Evolutionary conservation across 2,113 vertebrate species (phyloP), one percentile per base, ranked within the genome.

Genomic region (Athene cunicularia): DNA sequence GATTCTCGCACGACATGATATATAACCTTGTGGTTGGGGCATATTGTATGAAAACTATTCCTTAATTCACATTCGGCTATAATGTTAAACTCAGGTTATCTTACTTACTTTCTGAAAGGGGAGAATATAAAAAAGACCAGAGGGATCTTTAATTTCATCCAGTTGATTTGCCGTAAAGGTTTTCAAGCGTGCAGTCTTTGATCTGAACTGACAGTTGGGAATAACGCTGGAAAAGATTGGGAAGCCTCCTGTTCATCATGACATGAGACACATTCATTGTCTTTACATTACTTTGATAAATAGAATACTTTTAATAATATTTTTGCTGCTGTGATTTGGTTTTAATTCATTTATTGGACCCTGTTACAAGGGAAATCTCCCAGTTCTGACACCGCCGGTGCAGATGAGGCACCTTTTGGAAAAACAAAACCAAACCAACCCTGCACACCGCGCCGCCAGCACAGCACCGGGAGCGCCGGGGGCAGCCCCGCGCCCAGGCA

Each of bases 121-220:
- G 15, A 99, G 99, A 68, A 99, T 99, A 92, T 99, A 99, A 95
- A 99, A 99, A 39, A 99, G 99, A 22, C 99, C 99, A 11, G 99
- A 99, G 1, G 99, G 99, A 91, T 99, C 99, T 97, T 99, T 99
- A 96, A 99, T 99, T 98, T 99, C 99, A 94, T 99, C 99, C 41
- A 99, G 98, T 89, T 99, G 99, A 93, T 99, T 99, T 86, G 99
- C 99, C 1, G 99, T 99, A 92, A 99, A 99, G 8, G 99, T 99
- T 98, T 99, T 99, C 95, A 99, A 95, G 72, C 99, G 98, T 37
- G 99, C 99, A 3, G 99, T 99, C 97, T 99, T 99, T 47, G 99
- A 99, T 80, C 99, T 98, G 95, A 99, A 99, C 96, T 99, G 99
- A 91, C 99, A 99, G 96, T 99, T 99, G 80, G 99, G 99, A 97